Evolutionary conservation across 2,113 vertebrate species (phyloP).

Genomic region (Nesoenas mayeri): DNA sequence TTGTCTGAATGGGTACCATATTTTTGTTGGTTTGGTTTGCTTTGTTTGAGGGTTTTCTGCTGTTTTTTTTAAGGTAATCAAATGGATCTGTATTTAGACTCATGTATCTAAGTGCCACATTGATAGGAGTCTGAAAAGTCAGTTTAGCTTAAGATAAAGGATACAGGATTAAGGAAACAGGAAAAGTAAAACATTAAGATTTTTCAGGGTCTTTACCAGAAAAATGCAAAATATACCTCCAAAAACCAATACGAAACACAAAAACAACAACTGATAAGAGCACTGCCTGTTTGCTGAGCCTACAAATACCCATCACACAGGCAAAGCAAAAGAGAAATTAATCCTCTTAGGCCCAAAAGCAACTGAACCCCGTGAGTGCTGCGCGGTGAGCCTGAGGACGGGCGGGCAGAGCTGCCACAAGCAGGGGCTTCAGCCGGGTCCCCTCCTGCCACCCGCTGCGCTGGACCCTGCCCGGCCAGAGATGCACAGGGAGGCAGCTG

Average conservation of each 20-base stretch:
- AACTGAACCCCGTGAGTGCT: not conserved
- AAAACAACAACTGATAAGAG: not conserved
- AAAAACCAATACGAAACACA: not conserved
- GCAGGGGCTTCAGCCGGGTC: too few species aligned
- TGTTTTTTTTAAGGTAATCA: not conserved
- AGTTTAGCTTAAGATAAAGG: not conserved
- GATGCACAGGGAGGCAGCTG: too few species aligned
- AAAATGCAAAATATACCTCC: not conserved
- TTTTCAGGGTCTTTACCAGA: not conserved
- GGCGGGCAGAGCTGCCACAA: not conserved
- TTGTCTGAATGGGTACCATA: not conserved
- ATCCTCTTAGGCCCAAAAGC: not conserved
- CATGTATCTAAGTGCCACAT: not conserved
- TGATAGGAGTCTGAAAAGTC: not conserved
- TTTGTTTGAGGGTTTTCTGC: not conserved
- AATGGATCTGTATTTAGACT: not conserved
- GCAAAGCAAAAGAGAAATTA: not conserved
- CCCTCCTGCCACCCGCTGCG: too few species aligned
- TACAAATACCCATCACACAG: not conserved
- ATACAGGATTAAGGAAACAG: not conserved
- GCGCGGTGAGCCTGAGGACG: fast-evolving
- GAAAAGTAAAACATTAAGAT: not conserved
- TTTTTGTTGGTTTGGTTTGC: not conserved
- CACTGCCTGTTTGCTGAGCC: not conserved
- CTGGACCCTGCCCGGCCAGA: too few species aligned